Evolutionary conservation across 2,888 invertebrate species (phyloP).

Genomic region (Drosophila nr. medialis): DNA sequence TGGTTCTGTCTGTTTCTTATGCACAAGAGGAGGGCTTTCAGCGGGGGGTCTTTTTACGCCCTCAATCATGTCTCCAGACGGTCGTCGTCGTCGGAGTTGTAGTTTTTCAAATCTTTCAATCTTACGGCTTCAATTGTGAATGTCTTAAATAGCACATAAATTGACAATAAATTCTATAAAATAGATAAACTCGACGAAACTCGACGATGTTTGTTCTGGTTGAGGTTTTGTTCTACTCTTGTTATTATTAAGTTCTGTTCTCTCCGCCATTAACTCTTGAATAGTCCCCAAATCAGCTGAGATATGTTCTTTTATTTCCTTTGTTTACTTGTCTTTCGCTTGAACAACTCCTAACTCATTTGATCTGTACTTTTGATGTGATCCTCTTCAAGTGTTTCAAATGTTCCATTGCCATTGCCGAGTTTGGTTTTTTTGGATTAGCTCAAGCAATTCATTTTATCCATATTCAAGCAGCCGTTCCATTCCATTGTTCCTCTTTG

Average conservation of each 20-base stretch:
- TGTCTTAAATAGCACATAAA: constrained; percentile 33
- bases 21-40: constrained; percentile 8
- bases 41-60: constrained; percentile 26
- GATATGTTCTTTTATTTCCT: neutral
- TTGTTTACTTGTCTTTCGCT: neutral
- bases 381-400: neutral
- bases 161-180: constrained; percentile 34
- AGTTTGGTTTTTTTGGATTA: neutral
- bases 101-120: constrained; percentile 32
- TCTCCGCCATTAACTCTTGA: neutral
- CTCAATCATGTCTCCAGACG: constrained; percentile 54
- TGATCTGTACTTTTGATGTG: neutral
- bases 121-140: constrained; percentile 47
- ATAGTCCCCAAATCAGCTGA: neutral
- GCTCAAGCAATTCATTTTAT: neutral
- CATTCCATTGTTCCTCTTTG: constrained; percentile 1
- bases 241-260: neutral
- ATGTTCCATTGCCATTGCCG: neutral
- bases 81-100: constrained; percentile 16
- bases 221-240: neutral
- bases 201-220: neutral
- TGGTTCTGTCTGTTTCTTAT: constrained; percentile 1
- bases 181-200: constrained; percentile 21
- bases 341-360: neutral
- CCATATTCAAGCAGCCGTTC: neutral